Conservation (phyloP, 2,888 invertebrate genomes). For the Heliconius charithonia region DNA sequence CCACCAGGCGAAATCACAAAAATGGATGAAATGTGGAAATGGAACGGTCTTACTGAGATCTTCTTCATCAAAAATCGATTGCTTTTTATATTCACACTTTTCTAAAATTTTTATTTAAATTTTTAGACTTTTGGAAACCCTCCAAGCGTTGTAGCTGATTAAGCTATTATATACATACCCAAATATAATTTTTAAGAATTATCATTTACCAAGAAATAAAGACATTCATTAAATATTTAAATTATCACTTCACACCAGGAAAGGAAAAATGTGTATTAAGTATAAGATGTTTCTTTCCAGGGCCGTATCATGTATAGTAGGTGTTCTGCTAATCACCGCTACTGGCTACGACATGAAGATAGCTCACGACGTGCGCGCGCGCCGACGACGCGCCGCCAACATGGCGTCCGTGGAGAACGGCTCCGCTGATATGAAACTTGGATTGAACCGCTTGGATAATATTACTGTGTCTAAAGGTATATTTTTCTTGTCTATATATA, state of each 20-base stretch:
- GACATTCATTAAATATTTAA: too few relatives aligned
- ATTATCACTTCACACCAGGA: background rate
- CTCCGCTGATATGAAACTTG: constrained; percentile 70
- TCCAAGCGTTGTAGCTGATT: too few relatives aligned
- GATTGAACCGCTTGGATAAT: constrained; percentile 74
- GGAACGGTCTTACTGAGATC: background rate
- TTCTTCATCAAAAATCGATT: too few relatives aligned
- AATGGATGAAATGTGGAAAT: too few relatives aligned
- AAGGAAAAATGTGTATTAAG: background rate
- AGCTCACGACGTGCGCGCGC: constrained; percentile 65
- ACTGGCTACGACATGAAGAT: constrained; percentile 88
- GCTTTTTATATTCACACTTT: too few relatives aligned
- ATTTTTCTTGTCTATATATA: background rate
- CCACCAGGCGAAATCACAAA: background rate
- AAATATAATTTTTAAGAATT: too few relatives aligned
- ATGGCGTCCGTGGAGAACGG: constrained; percentile 67
- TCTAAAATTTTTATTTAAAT: too few relatives aligned
- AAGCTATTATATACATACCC: too few relatives aligned
- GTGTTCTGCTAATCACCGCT: constrained; percentile 85
- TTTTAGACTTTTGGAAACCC: too few relatives aligned
- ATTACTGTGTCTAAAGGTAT: constrained; percentile 68
- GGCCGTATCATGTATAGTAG: constrained; percentile 63
- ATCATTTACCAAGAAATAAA: too few relatives aligned
- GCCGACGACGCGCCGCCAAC: constrained; percentile 66
- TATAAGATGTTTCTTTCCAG: constrained; percentile 53